Conservation (phyloP, 2,113 vertebrate genomes). For the Otolemur garnettii region DNA sequence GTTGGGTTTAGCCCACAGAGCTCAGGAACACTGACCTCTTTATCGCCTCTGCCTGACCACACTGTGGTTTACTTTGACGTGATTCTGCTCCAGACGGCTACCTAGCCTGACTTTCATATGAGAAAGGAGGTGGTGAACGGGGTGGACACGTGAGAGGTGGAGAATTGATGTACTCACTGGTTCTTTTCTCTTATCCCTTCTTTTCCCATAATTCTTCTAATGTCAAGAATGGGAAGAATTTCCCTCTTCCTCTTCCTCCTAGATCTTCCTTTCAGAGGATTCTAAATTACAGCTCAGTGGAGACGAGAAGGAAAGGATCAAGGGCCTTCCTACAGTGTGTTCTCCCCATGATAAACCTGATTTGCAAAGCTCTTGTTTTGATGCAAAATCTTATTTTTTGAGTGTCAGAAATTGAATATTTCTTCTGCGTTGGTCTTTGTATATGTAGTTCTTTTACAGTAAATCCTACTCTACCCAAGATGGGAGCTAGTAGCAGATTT, state of each 20-base stretch:
- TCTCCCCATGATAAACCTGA: constrained; percentile 13
- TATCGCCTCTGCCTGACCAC: neutral
- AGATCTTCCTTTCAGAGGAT: neutral
- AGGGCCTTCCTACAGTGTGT: neutral
- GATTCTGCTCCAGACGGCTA: neutral
- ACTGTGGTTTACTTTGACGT: neutral
- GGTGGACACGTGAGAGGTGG: neutral
- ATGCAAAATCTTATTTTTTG: neutral
- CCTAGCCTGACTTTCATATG: neutral
- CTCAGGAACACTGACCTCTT: neutral
- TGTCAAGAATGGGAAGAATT: neutral
- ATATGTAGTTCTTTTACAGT: constrained; percentile 9
- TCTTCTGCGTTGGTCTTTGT: constrained; percentile 15
- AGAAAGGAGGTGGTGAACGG: neutral
- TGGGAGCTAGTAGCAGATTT: neutral
- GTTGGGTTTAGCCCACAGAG: neutral
- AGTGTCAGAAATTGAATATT: constrained; percentile 56
- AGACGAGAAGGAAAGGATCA: neutral
- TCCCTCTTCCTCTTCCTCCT: neutral
- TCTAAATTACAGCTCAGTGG: constrained; percentile 15
- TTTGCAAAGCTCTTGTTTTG: constrained; percentile 30
- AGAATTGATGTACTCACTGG: neutral
- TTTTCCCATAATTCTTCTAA: neutral
- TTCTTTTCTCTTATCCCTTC: neutral
- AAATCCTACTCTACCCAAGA: neutral